Conservation (phyloP, 2,113 vertebrate species). For the Neogobius melanostomus region DNA sequence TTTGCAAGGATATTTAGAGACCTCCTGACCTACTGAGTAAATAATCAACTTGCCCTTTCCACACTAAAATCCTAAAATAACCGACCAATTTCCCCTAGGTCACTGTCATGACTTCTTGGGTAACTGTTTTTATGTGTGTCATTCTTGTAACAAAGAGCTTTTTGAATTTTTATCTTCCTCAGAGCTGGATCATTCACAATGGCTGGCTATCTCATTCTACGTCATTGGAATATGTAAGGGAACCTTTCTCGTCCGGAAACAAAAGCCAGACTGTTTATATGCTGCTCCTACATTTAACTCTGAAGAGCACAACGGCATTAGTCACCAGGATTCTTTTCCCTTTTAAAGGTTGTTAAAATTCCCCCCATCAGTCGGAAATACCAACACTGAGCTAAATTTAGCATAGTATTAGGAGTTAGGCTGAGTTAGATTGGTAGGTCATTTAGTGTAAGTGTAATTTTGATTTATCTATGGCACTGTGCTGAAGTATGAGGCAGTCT, state of each 20-base stretch:
- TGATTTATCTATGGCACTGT: neutral
- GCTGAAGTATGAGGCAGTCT: too few species aligned
- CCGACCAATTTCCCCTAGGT: neutral
- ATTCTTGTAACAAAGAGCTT: constrained; percentile 33
- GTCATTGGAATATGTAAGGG: constrained; percentile 67
- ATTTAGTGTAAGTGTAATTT: neutral
- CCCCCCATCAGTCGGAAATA: constrained; percentile 43
- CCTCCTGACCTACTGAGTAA: too few species aligned
- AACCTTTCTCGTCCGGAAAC: constrained; percentile 65
- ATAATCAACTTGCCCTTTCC: too few species aligned
- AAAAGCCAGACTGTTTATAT: constrained; percentile 77
- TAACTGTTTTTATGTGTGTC: constrained; percentile 4
- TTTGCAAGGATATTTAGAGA: too few species aligned
- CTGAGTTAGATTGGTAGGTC: constrained; percentile 35
- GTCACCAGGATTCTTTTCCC: constrained; percentile 67
- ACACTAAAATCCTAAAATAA: neutral
- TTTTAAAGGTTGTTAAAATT: constrained; percentile 60
- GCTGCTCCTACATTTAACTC: constrained; percentile 61
- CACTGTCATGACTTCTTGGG: neutral
- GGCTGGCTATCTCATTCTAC: constrained; percentile 40
- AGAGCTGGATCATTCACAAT: constrained; percentile 36
- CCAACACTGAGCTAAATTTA: constrained; percentile 53
- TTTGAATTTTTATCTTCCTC: constrained; percentile 31
- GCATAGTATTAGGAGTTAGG: constrained; percentile 35
- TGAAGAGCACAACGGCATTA: constrained; percentile 38